Conservation (phyloP, 2,888 invertebrate genomes). For the Cacoxenus indagator region DNA sequence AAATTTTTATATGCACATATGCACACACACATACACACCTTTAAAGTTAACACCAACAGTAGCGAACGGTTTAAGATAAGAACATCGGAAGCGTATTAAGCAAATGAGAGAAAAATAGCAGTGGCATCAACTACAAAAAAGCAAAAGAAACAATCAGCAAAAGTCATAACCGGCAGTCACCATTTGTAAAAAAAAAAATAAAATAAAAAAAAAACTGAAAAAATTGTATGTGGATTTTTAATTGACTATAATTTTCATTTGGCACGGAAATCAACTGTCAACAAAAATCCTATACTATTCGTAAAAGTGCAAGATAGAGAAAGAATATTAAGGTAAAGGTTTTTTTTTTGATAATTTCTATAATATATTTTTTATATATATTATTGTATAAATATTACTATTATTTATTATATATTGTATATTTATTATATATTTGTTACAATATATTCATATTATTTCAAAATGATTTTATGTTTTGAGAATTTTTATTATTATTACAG, state of each 20-base stretch:
- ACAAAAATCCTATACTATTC: conserved; percentile 37
- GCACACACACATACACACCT: neutral
- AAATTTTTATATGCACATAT: neutral
- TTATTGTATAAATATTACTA: no score
- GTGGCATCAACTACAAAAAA: no score
- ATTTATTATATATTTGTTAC: neutral
- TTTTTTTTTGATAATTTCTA: no score
- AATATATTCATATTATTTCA: neutral
- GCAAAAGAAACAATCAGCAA: neutral
- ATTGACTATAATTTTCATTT: conserved; percentile 43
- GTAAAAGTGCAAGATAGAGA: no score
- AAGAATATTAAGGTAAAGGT: no score
- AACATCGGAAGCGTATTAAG: no score
- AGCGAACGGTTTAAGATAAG: no score
- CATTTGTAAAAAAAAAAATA: neutral
- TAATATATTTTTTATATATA: no score
- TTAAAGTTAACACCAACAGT: neutral
- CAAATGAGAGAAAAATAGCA: no score
- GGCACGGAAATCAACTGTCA: conserved; percentile 50
- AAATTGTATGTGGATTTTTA: conserved; percentile 25
- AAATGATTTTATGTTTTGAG: neutral
- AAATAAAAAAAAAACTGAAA: neutral
- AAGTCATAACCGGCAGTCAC: neutral
- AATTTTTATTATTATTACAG: neutral
- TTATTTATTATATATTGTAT: no score